Evolutionary conservation across 2,113 vertebrate species (phyloP).

Genomic region (Limnothrissa miodon): DNA sequence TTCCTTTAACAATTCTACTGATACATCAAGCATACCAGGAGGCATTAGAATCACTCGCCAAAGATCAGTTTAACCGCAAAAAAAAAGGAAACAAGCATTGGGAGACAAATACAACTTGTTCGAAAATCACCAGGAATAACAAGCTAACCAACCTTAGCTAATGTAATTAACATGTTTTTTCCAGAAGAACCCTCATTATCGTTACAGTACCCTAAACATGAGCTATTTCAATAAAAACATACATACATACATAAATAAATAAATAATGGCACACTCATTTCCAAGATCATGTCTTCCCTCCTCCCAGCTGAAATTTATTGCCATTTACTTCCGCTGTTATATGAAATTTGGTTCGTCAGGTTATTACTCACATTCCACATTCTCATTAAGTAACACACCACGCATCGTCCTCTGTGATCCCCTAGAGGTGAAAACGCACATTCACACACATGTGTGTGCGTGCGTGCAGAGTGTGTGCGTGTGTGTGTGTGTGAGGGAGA

Average conservation of each 20-base stretch:
- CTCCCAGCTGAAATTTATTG: not conserved
- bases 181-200: not conserved
- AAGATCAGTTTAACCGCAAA: too few species aligned
- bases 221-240: not conserved
- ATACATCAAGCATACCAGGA: not conserved
- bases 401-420: conserved; percentile 4
- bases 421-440: conserved; percentile 16
- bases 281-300: not conserved
- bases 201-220: not conserved
- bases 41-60: not conserved
- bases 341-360: conserved; percentile 10
- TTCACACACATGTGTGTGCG: not conserved
- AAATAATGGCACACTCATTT: not conserved
- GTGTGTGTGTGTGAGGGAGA: not conserved
- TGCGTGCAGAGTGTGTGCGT: not conserved
- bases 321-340: not conserved
- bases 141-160: not conserved
- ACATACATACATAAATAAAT: not conserved
- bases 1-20: not conserved
- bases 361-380: conserved; percentile 37
- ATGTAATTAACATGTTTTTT: not conserved
- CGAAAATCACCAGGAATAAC: not conserved
- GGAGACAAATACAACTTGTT: not conserved
- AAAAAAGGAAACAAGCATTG: too few species aligned
- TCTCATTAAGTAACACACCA: conserved; percentile 39